phyloP scores from a whole-genome alignment of 2,113 vertebrate genomes.

The Oostethus manadensis region DNA sequence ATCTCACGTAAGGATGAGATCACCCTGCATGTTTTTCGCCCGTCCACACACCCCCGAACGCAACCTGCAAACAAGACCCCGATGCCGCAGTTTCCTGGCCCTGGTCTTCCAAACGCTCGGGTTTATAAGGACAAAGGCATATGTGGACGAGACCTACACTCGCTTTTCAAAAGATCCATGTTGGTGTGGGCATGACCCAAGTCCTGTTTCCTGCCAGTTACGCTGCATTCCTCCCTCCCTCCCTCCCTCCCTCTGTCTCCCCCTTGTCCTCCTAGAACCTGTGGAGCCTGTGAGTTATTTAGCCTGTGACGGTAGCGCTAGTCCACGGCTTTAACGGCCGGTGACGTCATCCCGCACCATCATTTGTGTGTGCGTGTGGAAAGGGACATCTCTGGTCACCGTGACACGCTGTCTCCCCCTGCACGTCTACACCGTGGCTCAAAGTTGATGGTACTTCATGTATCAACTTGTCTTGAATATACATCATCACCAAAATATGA shows the following conservation, averaged over 20 bases:
- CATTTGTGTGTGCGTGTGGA: slow-evolving; percentile 22
- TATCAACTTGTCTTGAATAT: too few species aligned
- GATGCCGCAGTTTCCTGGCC: too few species aligned
- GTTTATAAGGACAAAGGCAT: too few species aligned
- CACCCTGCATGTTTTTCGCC: too few species aligned
- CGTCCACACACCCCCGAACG: too few species aligned
- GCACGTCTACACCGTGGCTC: slow-evolving; percentile 22
- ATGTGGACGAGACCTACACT: too few species aligned
- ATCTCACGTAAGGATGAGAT: too few species aligned
- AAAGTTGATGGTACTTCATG: slow-evolving; percentile 13
- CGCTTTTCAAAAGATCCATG: too few species aligned
- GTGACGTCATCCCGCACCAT: slow-evolving; percentile 51
- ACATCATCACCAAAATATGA: too few species aligned
- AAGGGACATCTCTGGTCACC: slow-evolving; percentile 63
- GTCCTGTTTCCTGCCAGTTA: slow-evolving; percentile 14
- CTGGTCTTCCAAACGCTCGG: too few species aligned
- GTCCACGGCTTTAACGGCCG: slow-evolving; percentile 45
- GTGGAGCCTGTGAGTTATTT: slow-evolving; percentile 44
- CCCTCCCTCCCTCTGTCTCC: slow-evolving; percentile 12
- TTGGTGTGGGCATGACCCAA: too few species aligned
- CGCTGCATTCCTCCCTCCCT: slow-evolving; percentile 4
- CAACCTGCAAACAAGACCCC: too few species aligned
- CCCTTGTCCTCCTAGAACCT: slow-evolving; percentile 11
- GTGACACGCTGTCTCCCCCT: slow-evolving; percentile 55
- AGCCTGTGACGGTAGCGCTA: slow-evolving; percentile 37